These are phyloP conservation scores for Saccostrea cuccullata DNA, from an alignment of 1,140 invertebrate species.

Conservation along the genomic window DNA sequence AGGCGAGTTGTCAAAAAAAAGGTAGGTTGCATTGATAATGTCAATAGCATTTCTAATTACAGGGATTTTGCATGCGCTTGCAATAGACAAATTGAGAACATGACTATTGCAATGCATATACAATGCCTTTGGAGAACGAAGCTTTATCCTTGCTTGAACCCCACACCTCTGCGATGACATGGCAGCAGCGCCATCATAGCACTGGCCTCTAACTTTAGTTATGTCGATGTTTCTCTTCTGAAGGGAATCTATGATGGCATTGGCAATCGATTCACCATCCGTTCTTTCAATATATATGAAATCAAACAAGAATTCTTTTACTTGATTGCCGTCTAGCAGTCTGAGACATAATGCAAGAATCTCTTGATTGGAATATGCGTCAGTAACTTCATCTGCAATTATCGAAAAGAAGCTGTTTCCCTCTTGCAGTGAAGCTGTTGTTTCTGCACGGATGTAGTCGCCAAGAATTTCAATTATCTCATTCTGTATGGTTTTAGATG, in stretches of 20 bases:
- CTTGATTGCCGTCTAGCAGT: neutral
- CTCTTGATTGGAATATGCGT: slow-evolving; percentile 9
- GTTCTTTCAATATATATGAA: slow-evolving; percentile 24
- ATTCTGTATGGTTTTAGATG: neutral
- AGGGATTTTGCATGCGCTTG: no score
- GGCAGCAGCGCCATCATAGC: no score
- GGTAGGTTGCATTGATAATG: slow-evolving; percentile 38
- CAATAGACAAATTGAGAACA: no score
- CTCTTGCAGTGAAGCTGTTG: neutral
- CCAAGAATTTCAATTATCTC: slow-evolving; percentile 16
- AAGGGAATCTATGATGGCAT: no score
- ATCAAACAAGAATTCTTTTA: slow-evolving; percentile 13
- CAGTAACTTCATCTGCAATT: neutral
- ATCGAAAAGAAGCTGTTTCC: slow-evolving; percentile 14
- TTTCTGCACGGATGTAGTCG: neutral
- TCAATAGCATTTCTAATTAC: slow-evolving; percentile 20
- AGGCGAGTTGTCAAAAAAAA: slow-evolving; percentile 47
- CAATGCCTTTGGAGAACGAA: no score
- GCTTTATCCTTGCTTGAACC: no score
- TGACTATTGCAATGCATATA: no score
- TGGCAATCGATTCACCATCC: neutral
- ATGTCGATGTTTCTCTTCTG: no score
- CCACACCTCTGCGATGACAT: no score
- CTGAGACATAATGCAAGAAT: slow-evolving; percentile 12
- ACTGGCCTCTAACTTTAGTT: no score